Conservation (phyloP, 92 coral and sea anemone species). For the Desmophyllum pertusum region DNA sequence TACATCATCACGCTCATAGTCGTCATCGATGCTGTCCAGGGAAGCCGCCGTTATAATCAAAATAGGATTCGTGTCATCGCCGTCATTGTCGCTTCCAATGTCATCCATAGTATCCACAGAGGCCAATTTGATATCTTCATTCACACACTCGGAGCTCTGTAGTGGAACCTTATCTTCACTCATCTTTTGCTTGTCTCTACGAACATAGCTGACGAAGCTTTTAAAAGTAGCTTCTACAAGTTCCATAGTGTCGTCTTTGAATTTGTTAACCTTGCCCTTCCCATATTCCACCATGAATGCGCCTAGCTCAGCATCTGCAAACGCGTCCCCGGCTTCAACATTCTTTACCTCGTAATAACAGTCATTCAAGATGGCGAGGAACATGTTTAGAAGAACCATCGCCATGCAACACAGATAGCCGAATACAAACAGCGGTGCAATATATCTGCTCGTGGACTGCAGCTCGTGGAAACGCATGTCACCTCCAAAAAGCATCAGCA, state of each 20-base stretch:
- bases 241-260: constrained; percentile 29
- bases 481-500: constrained; percentile 84
- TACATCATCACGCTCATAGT: not conserved
- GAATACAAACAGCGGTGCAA: constrained; percentile 72
- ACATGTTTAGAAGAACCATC: constrained; percentile 82
- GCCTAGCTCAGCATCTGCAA: constrained; percentile 70
- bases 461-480: constrained; percentile 77
- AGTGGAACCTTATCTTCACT: not conserved
- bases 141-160: not conserved
- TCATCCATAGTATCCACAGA: constrained; percentile 54
- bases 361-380: constrained; percentile 82
- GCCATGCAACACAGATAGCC: constrained; percentile 70
- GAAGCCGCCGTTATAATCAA: constrained; percentile 8
- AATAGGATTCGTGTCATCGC: constrained; percentile 1
- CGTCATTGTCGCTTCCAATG: constrained; percentile 21
- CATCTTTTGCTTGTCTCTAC: constrained; percentile 23
- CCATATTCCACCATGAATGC: constrained; percentile 62
- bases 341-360: constrained; percentile 64
- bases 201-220: constrained; percentile 28
- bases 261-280: not conserved
- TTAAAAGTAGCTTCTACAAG: constrained; percentile 44
- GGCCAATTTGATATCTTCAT: constrained; percentile 33
- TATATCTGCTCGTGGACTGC: constrained; percentile 45
- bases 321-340: constrained; percentile 50
- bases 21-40: constrained; percentile 24